Base-by-base conservation (phyloP, 2,888 invertebrate genomes). In the Nebria brevicollis region DNA sequence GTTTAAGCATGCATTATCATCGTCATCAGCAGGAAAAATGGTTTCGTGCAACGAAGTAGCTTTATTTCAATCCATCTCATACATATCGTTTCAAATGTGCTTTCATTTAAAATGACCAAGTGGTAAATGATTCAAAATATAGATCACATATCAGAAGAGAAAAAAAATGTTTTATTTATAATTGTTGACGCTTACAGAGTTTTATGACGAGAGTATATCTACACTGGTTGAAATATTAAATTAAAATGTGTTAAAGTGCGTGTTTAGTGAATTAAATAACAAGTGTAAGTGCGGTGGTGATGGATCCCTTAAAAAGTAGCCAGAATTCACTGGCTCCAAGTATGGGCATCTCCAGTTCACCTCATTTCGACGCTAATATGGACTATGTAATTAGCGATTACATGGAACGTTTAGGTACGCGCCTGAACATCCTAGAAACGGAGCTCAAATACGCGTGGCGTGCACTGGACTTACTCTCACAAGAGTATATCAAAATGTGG, bases 401-500 rank as follows among this genome's bases (percentile, higher is more conserved):
- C 88, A 96, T 97, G 96, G 97, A 97, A 86, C 94, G 96, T 84
- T 92, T 97, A 77, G 95, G 96, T 13, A 96, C 96, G 41, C 92
- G 97, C 64, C 92, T 97, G 82, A 96, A 94, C 86, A 94, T 97
- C 85, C 92, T 97, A 13, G 97, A 97, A 89, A 96, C 96, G 2
- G 97, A 97, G 89, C 91, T 97, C 74, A 95, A 96, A 87, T 97
- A 96, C 87, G 97, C 97, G 20, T 97, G 97, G 97, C 92, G 97
- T 84, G 97, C 97, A 2, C 91, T 97, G 80, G 97, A 97, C 87
- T 91, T 97, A 77, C 92, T 97, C 54, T 96, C 96, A 66, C 96
- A 96, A 86, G 97, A 97, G 88, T 97, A 97, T 86, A 95, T 97
- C 77, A 95, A 96, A 88, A 97, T 97, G 95, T 97, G 97, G 97